These are phyloP conservation scores for Drosophila burlai DNA, from an alignment of 1,140 invertebrate species.

Conservation along the genomic window DNA sequence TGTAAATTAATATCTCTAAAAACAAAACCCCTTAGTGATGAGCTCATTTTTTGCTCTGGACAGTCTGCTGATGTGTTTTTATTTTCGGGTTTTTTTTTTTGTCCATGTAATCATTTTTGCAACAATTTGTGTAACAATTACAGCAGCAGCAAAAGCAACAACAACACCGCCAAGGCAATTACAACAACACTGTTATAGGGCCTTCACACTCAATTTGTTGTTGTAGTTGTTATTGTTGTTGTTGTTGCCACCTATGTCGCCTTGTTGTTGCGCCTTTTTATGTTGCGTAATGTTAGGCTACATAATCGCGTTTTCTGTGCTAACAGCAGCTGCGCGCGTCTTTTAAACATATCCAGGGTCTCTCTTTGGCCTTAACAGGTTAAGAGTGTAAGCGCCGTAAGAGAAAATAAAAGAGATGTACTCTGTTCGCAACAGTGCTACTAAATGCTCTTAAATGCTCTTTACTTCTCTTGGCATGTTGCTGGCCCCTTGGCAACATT, in stretches of 20 bases:
- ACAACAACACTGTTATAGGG: constrained; percentile 32
- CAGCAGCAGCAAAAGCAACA: constrained; percentile 29
- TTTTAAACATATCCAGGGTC: constrained; percentile 27
- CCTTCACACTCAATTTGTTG: constrained; percentile 18
- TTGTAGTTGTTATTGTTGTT: constrained; percentile 3
- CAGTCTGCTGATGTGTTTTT: constrained; percentile 1
- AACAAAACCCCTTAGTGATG: neutral
- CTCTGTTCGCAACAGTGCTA: constrained; percentile 8
- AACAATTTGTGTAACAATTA: constrained; percentile 68
- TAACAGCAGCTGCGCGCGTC: constrained; percentile 50
- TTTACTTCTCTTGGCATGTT: constrained; percentile 20
- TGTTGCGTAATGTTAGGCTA: constrained; percentile 82
- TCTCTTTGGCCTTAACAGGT: constrained; percentile 56
- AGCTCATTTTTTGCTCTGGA: neutral
- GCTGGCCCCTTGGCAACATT: constrained; percentile 36
- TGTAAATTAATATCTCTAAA: constrained; percentile 34
- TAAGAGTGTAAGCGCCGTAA: constrained; percentile 54
- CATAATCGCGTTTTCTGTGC: constrained; percentile 64
- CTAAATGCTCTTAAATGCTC: constrained; percentile 17
- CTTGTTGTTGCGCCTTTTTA: constrained; percentile 58
- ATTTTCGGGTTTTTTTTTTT: neutral
- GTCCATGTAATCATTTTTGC: constrained; percentile 65
- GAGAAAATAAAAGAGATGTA: neutral
- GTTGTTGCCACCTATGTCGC: constrained; percentile 23
- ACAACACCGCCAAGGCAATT: constrained; percentile 9